Base-by-base conservation (phyloP, 2,797 vertebrate species). In the Thaleichthys pacificus region DNA sequence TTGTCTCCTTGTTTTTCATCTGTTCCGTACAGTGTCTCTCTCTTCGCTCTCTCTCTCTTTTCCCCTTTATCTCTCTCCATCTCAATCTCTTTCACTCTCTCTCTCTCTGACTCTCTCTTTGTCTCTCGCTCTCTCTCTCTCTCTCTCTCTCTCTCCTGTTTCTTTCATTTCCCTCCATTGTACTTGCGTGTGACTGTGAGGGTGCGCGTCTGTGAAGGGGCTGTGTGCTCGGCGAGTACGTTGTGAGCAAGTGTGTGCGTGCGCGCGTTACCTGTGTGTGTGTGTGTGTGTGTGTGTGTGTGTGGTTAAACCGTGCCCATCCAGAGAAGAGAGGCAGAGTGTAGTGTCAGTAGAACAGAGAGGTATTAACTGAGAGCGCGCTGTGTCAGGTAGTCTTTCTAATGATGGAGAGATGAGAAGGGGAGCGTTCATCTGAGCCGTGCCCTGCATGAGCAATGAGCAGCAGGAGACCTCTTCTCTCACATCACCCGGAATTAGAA, bases 381-480 rank as follows among this genome's bases (percentile, higher is more conserved):
- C 84, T 86, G 88, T 35, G 84, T 63, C 82, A 74, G 81, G 77
- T 8, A 60, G 85, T 85, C 49, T 74, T 84, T 84, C 82, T 85
- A 80, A 88, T 84, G 87, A 90, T 82, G 84, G 88, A 88, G 78
- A 42, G 85, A 84, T 84, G 82, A 80, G 82, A 88, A 72, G 1
- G 68, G 79, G 81, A 77, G 84, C 76, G 26, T 3, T 28, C 26
- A 2, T 28, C 26, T 3, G 26, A 28, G 26, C 26, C 26, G 26
- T 28, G 26, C 80, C 81, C 87, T 88, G 42, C 85, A 90, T 90
- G 82, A 79, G 72, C 87, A 85, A 90, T 89, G 86, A 84, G 68
- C 79, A 83, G 85, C 85, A 83, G 84, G 82, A 88, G 85, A 79
- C 82, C 83, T 80, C 74, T 84, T 82, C 86, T 82, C 84, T 82